These are phyloP conservation scores for Bufo bufo DNA, from an alignment of 2,113 vertebrate genomes.

Conservation along the genomic window DNA sequence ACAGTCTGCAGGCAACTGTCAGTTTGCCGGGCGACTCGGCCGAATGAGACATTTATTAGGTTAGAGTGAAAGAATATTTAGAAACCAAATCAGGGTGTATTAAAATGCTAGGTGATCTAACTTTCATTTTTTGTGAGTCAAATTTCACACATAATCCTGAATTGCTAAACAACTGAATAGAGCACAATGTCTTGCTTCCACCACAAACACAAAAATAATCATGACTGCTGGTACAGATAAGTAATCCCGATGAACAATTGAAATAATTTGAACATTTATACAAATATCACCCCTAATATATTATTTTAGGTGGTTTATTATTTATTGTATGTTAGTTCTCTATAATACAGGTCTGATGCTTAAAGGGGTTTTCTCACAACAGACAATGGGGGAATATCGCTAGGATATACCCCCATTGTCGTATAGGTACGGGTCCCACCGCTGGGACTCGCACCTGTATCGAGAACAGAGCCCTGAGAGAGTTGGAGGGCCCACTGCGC, in stretches of 20 bases:
- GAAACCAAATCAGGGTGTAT: conserved; percentile 22
- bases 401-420: no score
- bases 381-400: no score
- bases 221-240: background rate
- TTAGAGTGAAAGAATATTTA: conserved; percentile 47
- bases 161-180: background rate
- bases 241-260: background rate
- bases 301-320: background rate
- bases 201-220: background rate
- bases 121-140: background rate
- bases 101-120: conserved; percentile 2
- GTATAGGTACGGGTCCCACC: no score
- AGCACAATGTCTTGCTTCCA: background rate
- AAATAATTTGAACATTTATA: background rate
- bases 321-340: no score
- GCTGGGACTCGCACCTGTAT: no score
- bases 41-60: conserved; percentile 44
- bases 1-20: conserved; percentile 42
- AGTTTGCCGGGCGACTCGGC: conserved; percentile 16
- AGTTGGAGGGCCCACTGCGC: no score
- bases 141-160: background rate
- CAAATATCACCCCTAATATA: background rate
- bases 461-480: no score
- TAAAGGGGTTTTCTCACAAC: no score
- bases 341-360: no score